Base-by-base conservation (phyloP, 23 tunicate species). In the Ascidia mentula region DNA sequence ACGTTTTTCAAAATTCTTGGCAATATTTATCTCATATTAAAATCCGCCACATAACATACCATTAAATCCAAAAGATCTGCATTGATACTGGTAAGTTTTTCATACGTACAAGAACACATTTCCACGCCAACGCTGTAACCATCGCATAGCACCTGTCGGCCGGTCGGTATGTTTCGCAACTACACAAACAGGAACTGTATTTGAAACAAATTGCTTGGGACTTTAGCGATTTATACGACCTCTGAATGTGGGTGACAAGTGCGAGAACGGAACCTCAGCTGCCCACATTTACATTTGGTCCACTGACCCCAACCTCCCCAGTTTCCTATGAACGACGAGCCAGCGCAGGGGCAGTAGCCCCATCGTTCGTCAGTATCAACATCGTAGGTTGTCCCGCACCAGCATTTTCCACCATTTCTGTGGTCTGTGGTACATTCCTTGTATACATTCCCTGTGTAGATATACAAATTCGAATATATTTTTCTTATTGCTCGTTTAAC, bases 311-410 rank as follows among this genome's bases (percentile, higher is more conserved):
- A 90, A 1, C 0, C 31, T 7, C 78, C 79, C 96, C 96, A 90
- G 0, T 35, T 32, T 6, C 96, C 96, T 34, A 36, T 18, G 15
- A 74, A 36, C 3, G 89, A 38, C 15, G 89, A 46, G 24, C 86
- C 73, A 24, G 85, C 86, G 40, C 96, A 90, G 1, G 96, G 96
- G 75, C 96, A 90, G 35, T 20, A 85, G 15, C 89, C 89, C 89
- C 89, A 85, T 31, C 74, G 59, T 5, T 89, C 35, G 70, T 83
- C 78, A 0, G 33, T 32, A 60, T 83, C 85, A 7, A 85, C 83
- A 38, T 83, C 72, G 33, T 83, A 83, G 26, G 84, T 79, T 15
- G 94, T 89, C 22, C 88, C 94, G 60, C 94, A 89, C 94, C 94
- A 89, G 69, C 94, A 89, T 18, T 84, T 38, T 40, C 71, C 81